A percentile compares a stretch with the other conserved stretches of the same genome.
Conservation (phyloP, 2,113 vertebrate genomes). For the Gorsachius goisagi region DNA sequence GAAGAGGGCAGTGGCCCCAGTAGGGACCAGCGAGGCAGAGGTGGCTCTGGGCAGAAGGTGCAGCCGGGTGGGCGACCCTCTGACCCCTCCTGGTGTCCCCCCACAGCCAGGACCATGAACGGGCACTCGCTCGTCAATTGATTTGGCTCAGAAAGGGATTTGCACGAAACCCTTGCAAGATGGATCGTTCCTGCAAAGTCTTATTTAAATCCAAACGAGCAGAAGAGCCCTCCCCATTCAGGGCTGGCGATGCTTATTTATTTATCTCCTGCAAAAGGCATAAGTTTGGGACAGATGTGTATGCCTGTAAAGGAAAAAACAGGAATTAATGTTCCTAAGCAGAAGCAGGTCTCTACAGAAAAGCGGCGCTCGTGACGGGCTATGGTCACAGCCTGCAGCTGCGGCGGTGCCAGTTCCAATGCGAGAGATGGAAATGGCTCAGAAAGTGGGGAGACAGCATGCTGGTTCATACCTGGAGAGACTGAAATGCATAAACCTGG, state of each 20-base stretch:
- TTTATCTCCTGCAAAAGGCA: not conserved
- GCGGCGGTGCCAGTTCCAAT: not conserved
- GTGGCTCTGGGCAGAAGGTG: not conserved
- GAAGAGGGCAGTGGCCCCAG: not conserved
- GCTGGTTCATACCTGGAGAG: not conserved
- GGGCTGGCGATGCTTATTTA: not conserved
- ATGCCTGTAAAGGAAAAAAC: not conserved
- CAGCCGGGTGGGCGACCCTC: fast-evolving
- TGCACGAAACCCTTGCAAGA: not conserved
- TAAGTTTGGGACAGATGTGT: not conserved
- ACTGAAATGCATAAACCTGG: not conserved
- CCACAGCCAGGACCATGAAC: not conserved
- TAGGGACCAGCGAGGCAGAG: not conserved
- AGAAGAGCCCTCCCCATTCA: not conserved
- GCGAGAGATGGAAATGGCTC: not conserved
- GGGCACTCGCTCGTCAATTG: not conserved
- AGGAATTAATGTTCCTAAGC: not conserved
- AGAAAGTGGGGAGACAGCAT: not conserved
- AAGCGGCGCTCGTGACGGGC: not conserved
- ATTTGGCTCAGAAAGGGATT: not conserved
- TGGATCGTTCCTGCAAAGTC: not conserved
- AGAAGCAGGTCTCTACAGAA: not conserved
- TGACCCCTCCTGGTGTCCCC: not conserved
- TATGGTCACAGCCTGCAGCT: not conserved
- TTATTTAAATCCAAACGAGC: not conserved